Percentiles rank a stretch among this genome's conserved stretches.
phyloP scores from a whole-genome alignment of 2,888 invertebrate genomes.

The Aspidapion aeneum region DNA sequence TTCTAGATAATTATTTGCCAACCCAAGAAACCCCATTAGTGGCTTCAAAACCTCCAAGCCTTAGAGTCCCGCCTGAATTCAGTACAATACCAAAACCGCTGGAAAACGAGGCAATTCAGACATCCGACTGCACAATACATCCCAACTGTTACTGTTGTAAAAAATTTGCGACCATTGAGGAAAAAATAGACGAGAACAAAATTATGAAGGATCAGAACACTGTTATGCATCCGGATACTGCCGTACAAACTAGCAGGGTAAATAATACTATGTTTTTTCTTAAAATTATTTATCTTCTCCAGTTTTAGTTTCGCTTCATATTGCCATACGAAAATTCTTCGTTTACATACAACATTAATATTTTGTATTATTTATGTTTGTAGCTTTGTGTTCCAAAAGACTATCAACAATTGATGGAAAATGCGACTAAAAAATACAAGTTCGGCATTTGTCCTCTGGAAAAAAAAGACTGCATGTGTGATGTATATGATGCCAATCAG shows the following conservation, averaged over 20 bases:
- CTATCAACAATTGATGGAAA: constrained; percentile 16
- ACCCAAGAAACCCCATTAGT: no score
- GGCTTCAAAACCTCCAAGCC: no score
- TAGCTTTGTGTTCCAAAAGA: constrained; percentile 21
- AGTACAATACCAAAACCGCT: not conserved
- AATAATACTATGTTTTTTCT: no score
- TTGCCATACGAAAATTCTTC: no score
- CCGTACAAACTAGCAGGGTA: not conserved
- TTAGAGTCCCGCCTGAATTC: no score
- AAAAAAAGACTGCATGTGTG: constrained; percentile 20
- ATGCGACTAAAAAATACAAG: not conserved
- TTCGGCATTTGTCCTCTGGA: constrained; percentile 9
- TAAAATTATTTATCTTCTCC: no score
- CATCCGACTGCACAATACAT: not conserved
- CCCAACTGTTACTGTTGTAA: not conserved
- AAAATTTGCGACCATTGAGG: not conserved
- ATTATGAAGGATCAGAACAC: not conserved
- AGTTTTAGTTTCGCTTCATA: no score
- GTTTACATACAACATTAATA: no score
- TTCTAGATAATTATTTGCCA: no score
- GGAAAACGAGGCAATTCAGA: not conserved
- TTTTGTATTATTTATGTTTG: constrained; percentile 5
- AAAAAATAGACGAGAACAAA: not conserved
- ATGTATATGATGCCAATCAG: constrained; percentile 13
- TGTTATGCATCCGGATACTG: not conserved